phyloP scores from a whole-genome alignment of 1,140 invertebrate species.

The Charaxes varanes region DNA sequence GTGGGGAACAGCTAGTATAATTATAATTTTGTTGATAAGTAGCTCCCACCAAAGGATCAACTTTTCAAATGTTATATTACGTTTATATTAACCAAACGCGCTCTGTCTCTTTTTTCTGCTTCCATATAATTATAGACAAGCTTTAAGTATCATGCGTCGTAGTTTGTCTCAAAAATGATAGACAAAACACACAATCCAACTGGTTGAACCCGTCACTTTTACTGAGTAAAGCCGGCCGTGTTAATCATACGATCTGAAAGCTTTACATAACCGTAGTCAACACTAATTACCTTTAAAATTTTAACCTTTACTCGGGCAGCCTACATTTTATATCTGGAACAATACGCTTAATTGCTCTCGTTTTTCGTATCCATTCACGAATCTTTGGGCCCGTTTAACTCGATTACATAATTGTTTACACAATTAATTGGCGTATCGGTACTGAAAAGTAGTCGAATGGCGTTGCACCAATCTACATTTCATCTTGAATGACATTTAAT shows the following conservation, averaged over 20 bases:
- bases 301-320: slow-evolving; percentile 19
- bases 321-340: slow-evolving; percentile 26
- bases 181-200: background rate
- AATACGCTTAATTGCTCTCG: slow-evolving; percentile 30
- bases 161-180: background rate
- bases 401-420: slow-evolving; percentile 39
- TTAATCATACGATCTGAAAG: slow-evolving; percentile 19
- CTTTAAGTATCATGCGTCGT: background rate
- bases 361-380: slow-evolving; percentile 35
- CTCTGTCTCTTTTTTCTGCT: no score
- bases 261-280: slow-evolving; percentile 17
- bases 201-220: background rate
- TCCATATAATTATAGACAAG: background rate
- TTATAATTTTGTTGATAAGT: no score
- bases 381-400: slow-evolving; percentile 22
- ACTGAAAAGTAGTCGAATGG: slow-evolving; percentile 1
- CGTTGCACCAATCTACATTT: no score
- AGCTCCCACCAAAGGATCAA: no score
- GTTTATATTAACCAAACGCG: no score
- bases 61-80: no score
- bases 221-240: slow-evolving; percentile 16
- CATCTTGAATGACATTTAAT: no score
- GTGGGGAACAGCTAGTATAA: no score
- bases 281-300: slow-evolving; percentile 19
- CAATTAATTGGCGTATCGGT: slow-evolving; percentile 7